Evolutionary conservation across 2,797 vertebrate genomes (phyloP).

Genomic region (Odontamblyopus rebecca): DNA sequence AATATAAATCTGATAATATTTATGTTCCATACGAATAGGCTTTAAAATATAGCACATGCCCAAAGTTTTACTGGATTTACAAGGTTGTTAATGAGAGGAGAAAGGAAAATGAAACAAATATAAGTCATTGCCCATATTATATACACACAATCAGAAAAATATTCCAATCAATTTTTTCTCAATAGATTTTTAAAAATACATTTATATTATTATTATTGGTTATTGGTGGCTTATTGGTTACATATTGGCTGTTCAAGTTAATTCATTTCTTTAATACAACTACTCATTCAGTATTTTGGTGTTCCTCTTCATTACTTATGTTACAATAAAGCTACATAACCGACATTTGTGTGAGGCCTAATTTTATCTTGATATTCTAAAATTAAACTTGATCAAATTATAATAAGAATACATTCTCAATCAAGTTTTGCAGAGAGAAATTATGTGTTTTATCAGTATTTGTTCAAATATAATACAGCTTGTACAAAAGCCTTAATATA

Average conservation of each 20-base stretch:
- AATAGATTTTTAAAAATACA: background rate
- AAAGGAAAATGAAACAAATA: background rate
- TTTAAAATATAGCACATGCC: conserved; percentile 3
- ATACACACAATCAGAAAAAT: background rate
- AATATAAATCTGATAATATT: conserved; percentile 1
- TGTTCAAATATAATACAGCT: too few species aligned
- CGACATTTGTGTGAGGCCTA: background rate
- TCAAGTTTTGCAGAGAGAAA: too few species aligned
- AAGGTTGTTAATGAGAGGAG: background rate
- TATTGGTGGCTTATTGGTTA: too few species aligned
- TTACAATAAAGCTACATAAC: background rate
- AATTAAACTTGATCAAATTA: too few species aligned
- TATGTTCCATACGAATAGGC: background rate
- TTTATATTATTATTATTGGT: too few species aligned
- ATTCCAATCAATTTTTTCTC: background rate
- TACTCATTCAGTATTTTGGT: background rate
- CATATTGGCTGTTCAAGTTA: background rate
- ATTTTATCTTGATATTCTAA: background rate
- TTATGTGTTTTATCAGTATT: too few species aligned
- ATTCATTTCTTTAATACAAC: background rate
- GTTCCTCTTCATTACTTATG: background rate
- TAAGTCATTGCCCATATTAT: background rate
- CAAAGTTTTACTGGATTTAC: background rate
- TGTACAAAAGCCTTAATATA: too few species aligned
- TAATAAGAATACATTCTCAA: too few species aligned